Evolutionary conservation across 2,888 invertebrate species (phyloP).

Genomic region (Lycocerus yunnanus): DNA sequence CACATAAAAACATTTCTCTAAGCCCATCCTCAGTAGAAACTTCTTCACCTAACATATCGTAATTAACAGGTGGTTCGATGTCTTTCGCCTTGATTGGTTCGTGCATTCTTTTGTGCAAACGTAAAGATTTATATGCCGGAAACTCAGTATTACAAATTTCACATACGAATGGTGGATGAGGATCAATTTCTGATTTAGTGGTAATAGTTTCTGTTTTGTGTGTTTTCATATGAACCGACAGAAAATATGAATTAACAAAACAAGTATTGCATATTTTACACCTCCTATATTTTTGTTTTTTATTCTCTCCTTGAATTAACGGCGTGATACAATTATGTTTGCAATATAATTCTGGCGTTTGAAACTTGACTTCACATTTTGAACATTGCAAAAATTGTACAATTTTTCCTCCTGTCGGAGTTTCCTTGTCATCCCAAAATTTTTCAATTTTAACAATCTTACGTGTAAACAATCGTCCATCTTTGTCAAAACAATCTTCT

Average conservation of each 20-base stretch:
- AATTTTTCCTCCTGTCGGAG: background rate
- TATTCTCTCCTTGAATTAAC: conserved; percentile 19
- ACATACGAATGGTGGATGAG: conserved; percentile 59
- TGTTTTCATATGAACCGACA: conserved; percentile 65
- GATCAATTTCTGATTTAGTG: conserved; percentile 19
- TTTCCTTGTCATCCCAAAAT: conserved; percentile 57
- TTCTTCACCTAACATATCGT: conserved; percentile 45
- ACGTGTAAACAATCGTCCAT: conserved; percentile 57
- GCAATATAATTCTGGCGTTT: conserved; percentile 54
- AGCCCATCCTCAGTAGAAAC: conserved; percentile 51
- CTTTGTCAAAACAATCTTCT: conserved; percentile 58
- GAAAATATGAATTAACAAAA: conserved; percentile 61
- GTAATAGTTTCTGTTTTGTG: conserved; percentile 53
- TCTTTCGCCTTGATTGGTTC: conserved; percentile 65
- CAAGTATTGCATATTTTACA: conserved; percentile 58
- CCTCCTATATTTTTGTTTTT: conserved; percentile 39
- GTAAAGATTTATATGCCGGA: conserved; percentile 67
- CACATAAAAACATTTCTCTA: conserved; percentile 48
- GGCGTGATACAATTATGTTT: conserved; percentile 53
- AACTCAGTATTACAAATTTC: conserved; percentile 71
- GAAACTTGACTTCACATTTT: conserved; percentile 56
- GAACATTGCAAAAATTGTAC: conserved; percentile 56
- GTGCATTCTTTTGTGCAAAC: conserved; percentile 76
- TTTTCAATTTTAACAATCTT: conserved; percentile 65
- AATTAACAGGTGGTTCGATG: conserved; percentile 58